These are phyloP conservation scores for Theocolax elegans DNA, from an alignment of 1,140 invertebrate species.

Conservation along the genomic window DNA sequence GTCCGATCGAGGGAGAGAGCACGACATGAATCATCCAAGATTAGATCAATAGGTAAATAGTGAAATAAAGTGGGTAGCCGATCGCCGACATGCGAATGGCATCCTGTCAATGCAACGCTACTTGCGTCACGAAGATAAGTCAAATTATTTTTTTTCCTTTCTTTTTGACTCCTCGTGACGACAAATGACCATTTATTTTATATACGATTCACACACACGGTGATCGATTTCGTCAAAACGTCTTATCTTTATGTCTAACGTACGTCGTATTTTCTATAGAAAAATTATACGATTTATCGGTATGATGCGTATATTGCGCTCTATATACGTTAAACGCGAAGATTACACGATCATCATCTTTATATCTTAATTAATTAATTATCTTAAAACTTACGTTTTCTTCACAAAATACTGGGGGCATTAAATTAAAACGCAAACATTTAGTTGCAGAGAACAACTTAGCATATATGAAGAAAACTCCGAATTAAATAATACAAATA, in stretches of 20 bases:
- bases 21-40: conserved; percentile 46
- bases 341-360: no score
- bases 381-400: no score
- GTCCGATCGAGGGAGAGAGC: background rate
- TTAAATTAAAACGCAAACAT: no score
- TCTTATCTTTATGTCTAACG: background rate
- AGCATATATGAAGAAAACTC: no score
- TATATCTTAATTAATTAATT: no score
- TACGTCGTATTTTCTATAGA: background rate
- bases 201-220: no score
- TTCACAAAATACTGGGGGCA: no score
- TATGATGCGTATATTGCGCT: background rate
- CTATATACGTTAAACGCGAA: no score
- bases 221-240: conserved; percentile 8
- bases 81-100: conserved; percentile 14
- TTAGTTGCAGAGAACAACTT: no score
- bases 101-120: conserved; percentile 22
- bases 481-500: no score
- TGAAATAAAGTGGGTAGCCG: conserved; percentile 13
- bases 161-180: background rate
- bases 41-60: conserved; percentile 37
- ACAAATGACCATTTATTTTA: no score
- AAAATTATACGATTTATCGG: background rate
- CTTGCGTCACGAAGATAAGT: conserved; percentile 4
- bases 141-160: no score